Conservation (phyloP, 2,888 invertebrate species). For the Pycnomerus fuliginosus region DNA sequence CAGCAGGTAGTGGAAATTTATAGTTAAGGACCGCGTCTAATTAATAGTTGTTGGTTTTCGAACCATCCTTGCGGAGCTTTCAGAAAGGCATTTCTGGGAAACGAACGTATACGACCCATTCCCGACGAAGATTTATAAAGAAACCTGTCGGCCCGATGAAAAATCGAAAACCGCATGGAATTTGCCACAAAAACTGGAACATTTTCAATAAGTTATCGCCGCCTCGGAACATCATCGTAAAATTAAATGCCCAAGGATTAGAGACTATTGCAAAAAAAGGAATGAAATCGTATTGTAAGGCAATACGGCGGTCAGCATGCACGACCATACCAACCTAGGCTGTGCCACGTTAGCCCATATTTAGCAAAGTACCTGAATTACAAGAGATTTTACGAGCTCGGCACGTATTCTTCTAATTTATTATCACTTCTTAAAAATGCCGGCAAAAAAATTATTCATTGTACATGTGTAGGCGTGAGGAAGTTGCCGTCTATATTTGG, state of each 20-base stretch:
- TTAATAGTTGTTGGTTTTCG: no score
- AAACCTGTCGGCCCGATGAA: conserved; percentile 3
- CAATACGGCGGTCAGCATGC: conserved; percentile 11
- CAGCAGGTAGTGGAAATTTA: not conserved
- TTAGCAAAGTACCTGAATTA: conserved; percentile 15
- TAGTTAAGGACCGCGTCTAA: conserved; percentile 5
- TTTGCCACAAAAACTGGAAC: conserved; percentile 15
- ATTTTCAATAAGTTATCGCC: conserved; percentile 15
- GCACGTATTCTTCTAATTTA: conserved; percentile 19
- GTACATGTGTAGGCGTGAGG: no score
- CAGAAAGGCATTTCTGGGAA: no score
- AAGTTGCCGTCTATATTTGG: no score
- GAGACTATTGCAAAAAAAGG: conserved; percentile 15
- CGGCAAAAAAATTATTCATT: no score
- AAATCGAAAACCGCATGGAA: no score
- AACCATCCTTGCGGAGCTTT: no score
- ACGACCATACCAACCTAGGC: conserved; percentile 5
- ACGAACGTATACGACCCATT: no score
- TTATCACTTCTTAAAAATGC: conserved; percentile 18
- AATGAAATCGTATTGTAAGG: conserved; percentile 18
- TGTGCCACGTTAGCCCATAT: conserved; percentile 15
- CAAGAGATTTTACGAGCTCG: conserved; percentile 20
- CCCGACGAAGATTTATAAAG: conserved; percentile 13
- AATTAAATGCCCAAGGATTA: conserved; percentile 15
- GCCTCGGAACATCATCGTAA: conserved; percentile 13